Conservation (phyloP, 2,888 invertebrate genomes). For the Automeris io region DNA sequence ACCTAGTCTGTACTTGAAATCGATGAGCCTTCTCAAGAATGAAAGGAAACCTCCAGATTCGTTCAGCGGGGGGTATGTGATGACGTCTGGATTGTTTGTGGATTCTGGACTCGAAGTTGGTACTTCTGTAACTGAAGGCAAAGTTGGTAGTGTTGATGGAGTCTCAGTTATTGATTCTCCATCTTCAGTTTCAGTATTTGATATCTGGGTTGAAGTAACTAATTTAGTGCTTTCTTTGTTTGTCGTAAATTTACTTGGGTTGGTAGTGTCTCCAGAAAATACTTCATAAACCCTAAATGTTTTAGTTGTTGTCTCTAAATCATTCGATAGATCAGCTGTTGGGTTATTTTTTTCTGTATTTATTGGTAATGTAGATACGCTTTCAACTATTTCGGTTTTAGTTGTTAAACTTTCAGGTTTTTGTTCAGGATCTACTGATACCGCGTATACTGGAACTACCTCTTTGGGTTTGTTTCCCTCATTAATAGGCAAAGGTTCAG, state of each 20-base stretch:
- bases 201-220: constrained; percentile 39
- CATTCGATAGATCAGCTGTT: constrained; percentile 39
- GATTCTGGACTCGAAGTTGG: constrained; percentile 30
- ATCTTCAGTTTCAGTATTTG: constrained; percentile 54
- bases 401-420: constrained; percentile 25
- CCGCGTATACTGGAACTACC: constrained; percentile 40
- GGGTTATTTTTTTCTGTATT: constrained; percentile 33
- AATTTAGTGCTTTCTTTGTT: constrained; percentile 22
- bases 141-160: constrained; percentile 50
- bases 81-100: constrained; percentile 45
- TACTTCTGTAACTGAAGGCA: constrained; percentile 30
- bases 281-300: constrained; percentile 59
- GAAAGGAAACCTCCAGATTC: constrained; percentile 71
- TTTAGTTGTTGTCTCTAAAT: constrained; percentile 52
- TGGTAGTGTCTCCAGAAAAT: constrained; percentile 39
- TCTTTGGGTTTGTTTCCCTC: constrained; percentile 33
- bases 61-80: constrained; percentile 57
- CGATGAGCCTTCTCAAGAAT: constrained; percentile 79
- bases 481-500: constrained; percentile 22
- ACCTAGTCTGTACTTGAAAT: constrained; percentile 82
- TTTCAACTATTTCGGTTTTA: constrained; percentile 50
- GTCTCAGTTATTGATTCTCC: constrained; percentile 55
- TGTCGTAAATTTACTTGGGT: constrained; percentile 20
- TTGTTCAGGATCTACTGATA: constrained; percentile 33
- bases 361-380: constrained; percentile 57